Evolutionary conservation across 2,888 invertebrate genomes (phyloP).

Genomic region (Taenaris catops): DNA sequence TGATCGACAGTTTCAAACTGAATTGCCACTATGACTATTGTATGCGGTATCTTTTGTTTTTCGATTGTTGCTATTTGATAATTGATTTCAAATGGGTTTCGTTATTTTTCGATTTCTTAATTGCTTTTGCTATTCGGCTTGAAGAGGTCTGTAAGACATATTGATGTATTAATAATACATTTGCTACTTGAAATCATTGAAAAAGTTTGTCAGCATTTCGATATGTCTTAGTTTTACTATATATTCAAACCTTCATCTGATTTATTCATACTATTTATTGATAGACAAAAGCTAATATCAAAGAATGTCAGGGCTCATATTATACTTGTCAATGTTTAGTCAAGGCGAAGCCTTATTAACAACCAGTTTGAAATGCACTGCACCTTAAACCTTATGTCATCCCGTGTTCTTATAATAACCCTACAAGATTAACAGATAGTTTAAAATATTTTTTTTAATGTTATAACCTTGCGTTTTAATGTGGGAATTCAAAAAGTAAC

Average conservation of each 20-base stretch:
- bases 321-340: conserved; percentile 44
- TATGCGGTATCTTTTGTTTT: no score
- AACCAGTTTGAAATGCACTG: conserved; percentile 31
- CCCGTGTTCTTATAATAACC: conserved; percentile 20
- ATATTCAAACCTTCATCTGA: neutral
- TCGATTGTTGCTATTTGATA: no score
- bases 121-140: no score
- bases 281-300: conserved; percentile 17
- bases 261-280: conserved; percentile 8
- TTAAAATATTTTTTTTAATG: conserved; percentile 17
- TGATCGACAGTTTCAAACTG: no score
- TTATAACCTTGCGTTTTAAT: conserved; percentile 33
- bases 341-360: conserved; percentile 61
- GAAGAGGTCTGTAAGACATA: no score
- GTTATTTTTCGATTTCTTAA: no score
- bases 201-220: no score
- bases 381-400: conserved; percentile 43
- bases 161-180: no score
- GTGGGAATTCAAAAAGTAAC: conserved; percentile 10
- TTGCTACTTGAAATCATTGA: no score
- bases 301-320: conserved; percentile 60
- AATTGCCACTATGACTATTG: no score
- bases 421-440: conserved; percentile 21
- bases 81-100: no score
- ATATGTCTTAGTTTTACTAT: no score